Percentiles rank a stretch among this genome's conserved stretches.
Conservation (phyloP, 2,888 invertebrate genomes). For the Tetranychus truncatus region DNA sequence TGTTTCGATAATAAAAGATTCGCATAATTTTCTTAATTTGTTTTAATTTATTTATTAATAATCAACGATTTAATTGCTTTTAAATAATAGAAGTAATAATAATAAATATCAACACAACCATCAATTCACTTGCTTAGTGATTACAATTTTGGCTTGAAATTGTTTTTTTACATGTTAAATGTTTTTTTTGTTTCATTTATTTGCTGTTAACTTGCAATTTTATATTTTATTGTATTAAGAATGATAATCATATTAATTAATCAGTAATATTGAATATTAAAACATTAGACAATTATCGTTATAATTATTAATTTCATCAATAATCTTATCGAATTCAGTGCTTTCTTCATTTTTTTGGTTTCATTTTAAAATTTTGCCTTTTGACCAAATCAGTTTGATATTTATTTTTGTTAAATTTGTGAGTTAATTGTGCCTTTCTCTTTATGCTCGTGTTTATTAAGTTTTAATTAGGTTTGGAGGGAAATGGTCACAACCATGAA, state of each 20-base stretch:
- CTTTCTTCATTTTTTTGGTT: too few relatives aligned
- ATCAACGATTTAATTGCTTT: background rate
- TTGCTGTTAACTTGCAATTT: background rate
- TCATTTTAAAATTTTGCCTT: too few relatives aligned
- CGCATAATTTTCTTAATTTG: background rate
- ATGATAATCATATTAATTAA: too few relatives aligned
- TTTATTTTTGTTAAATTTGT: background rate
- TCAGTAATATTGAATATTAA: too few relatives aligned
- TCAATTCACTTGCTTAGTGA: background rate
- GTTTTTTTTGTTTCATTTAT: background rate
- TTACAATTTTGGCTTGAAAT: background rate
- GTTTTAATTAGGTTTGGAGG: background rate
- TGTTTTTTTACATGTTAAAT: background rate
- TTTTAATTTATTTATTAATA: background rate
- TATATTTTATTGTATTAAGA: background rate
- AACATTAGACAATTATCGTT: too few relatives aligned
- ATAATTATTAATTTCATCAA: too few relatives aligned
- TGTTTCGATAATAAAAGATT: background rate
- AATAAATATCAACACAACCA: background rate
- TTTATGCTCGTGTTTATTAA: background rate
- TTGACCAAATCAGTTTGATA: background rate
- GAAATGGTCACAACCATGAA: background rate
- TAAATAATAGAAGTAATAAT: background rate
- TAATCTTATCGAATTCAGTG: too few relatives aligned
- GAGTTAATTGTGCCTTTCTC: background rate